These are phyloP conservation scores for Bimastos eiseni DNA, from an alignment of 2,888 invertebrate genomes.

Conservation along the genomic window DNA sequence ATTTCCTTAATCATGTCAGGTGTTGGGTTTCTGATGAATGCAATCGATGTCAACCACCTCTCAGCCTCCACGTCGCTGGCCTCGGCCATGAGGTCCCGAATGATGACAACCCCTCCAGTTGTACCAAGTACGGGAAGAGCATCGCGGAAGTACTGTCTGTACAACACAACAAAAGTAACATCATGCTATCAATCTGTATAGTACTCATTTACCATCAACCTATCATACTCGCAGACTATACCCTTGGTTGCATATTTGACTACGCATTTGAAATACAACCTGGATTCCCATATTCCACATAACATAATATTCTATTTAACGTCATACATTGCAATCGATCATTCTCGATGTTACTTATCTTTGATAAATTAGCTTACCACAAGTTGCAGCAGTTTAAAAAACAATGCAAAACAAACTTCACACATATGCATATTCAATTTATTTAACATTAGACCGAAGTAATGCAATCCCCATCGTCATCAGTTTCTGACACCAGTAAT, in stretches of 20 bases:
- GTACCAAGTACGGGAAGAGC: conserved; percentile 85
- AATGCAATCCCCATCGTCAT: background rate
- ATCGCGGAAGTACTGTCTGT: conserved; percentile 76
- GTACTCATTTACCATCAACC: background rate
- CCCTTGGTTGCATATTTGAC: background rate
- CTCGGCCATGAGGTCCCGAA: conserved; percentile 78
- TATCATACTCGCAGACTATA: background rate
- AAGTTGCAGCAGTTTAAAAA: background rate
- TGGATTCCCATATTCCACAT: background rate
- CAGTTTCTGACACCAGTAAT: too few species aligned
- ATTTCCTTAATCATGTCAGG: conserved; percentile 34
- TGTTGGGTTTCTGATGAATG: conserved; percentile 70
- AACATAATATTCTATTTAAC: background rate
- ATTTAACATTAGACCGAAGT: background rate
- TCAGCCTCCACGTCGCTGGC: conserved; percentile 72
- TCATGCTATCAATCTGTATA: background rate
- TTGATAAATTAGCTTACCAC: background rate
- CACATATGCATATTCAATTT: background rate
- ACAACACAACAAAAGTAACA: background rate
- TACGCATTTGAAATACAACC: background rate
- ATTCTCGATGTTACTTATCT: background rate
- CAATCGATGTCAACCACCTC: conserved; percentile 83
- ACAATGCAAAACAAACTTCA: background rate
- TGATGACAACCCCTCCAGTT: conserved; percentile 78
- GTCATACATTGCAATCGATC: background rate